Evolutionary conservation across 2,888 invertebrate genomes (phyloP).

Genomic region (Nomada goodeniana): DNA sequence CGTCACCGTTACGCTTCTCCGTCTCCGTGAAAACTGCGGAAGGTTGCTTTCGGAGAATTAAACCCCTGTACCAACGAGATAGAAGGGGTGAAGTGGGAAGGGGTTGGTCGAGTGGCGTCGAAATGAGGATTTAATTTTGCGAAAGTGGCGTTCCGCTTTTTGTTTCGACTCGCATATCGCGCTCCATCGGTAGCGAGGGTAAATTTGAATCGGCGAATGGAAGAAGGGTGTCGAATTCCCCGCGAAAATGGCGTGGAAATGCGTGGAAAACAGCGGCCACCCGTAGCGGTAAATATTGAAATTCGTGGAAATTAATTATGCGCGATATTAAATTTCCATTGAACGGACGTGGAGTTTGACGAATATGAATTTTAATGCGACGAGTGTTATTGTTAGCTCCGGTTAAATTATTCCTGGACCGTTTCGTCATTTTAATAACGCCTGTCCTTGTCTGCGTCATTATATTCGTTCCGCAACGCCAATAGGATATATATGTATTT

Average conservation of each 20-base stretch:
- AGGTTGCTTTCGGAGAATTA: slow-evolving; percentile 38
- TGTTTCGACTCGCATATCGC: neutral
- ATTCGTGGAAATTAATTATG: slow-evolving; percentile 3
- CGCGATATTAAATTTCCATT: neutral
- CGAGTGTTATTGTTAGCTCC: neutral
- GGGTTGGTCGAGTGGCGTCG: neutral
- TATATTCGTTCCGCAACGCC: neutral
- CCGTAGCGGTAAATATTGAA: neutral
- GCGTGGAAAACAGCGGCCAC: neutral
- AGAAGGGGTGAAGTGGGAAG: neutral
- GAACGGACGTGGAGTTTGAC: neutral
- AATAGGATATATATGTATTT: too few species aligned
- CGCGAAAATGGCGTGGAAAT: neutral
- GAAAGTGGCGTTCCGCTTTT: slow-evolving; percentile 32
- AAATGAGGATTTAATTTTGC: slow-evolving; percentile 54
- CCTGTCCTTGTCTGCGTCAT: neutral
- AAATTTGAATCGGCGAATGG: neutral
- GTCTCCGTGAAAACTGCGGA: slow-evolving; percentile 37
- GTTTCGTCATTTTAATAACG: neutral
- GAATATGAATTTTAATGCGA: neutral
- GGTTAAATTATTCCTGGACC: neutral
- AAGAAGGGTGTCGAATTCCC: slow-evolving; percentile 1
- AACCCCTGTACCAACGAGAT: slow-evolving; percentile 8
- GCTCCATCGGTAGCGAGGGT: neutral
- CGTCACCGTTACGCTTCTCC: slow-evolving; percentile 6